phyloP scores from a whole-genome alignment of 2,797 vertebrate genomes.

The Oreochromis mossambicus region DNA sequence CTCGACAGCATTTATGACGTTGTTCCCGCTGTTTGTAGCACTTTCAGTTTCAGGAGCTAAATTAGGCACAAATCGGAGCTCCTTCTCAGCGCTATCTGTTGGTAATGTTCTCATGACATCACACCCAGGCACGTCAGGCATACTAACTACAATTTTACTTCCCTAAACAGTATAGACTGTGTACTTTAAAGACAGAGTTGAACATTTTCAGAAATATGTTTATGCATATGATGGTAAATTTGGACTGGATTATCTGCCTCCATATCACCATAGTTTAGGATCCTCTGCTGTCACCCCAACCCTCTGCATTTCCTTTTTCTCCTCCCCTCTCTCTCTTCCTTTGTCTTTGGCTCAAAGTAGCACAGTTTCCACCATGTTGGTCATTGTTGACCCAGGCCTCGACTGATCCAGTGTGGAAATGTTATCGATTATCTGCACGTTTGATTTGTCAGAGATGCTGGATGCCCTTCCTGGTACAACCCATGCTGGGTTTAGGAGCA shows the following conservation, averaged over 20 bases:
- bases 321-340: background rate
- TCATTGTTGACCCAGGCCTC: background rate
- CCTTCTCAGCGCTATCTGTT: background rate
- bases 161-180: background rate
- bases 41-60: background rate
- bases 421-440: background rate
- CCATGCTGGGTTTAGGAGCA: background rate
- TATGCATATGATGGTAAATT: background rate
- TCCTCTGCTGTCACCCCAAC: background rate
- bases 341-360: background rate
- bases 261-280: background rate
- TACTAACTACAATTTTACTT: background rate
- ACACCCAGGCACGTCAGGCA: background rate
- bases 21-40: background rate
- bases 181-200: background rate
- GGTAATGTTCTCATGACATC: background rate
- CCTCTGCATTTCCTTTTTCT: background rate
- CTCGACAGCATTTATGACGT: background rate
- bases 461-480: background rate
- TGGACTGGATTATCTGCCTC: background rate
- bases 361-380: background rate
- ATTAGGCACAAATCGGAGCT: background rate
- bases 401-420: background rate
- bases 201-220: background rate
- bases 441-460: background rate